A percentile compares a stretch with the other conserved stretches of the same genome.
These are phyloP conservation scores for Ptilodon capucinus DNA, from an alignment of 2,888 invertebrate genomes.

Conservation along the genomic window DNA sequence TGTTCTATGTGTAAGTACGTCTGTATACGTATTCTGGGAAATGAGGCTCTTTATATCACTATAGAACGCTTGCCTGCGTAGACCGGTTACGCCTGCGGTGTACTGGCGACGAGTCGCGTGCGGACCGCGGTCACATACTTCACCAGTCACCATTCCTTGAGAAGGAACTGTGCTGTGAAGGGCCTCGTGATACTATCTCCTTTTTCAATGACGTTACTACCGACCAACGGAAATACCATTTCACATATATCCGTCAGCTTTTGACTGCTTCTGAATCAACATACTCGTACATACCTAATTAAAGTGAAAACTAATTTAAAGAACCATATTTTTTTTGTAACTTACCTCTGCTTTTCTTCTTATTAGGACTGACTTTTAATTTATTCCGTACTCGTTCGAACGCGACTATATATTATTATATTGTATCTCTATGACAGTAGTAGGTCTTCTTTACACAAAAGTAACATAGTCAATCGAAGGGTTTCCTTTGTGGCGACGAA, in stretches of 20 bases:
- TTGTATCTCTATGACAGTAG: slow-evolving; percentile 27
- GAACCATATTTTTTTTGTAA: no score
- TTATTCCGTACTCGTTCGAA: no score
- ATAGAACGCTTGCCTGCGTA: slow-evolving; percentile 16
- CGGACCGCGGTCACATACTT: slow-evolving; percentile 57
- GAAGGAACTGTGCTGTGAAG: slow-evolving; percentile 25
- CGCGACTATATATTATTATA: no score
- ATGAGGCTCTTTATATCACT: slow-evolving; percentile 30
- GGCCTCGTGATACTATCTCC: slow-evolving; percentile 8
- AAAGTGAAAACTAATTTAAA: no score
- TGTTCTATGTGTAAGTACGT: not conserved
- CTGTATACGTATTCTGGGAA: slow-evolving; percentile 23
- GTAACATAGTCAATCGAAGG: slow-evolving; percentile 62
- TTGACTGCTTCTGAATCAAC: no score
- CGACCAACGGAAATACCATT: slow-evolving; percentile 14
- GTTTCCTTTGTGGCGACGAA: slow-evolving; percentile 44
- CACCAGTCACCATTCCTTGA: slow-evolving; percentile 25
- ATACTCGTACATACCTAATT: no score
- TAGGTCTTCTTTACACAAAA: slow-evolving; percentile 65
- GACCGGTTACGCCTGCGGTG: slow-evolving; percentile 34
- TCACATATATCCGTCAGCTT: slow-evolving; percentile 9
- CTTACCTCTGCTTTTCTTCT: no score
- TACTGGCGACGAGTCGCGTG: slow-evolving; percentile 49
- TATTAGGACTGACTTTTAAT: no score
- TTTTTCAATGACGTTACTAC: slow-evolving; percentile 17